These are phyloP conservation scores for Pteria penguin DNA, from an alignment of 2,888 invertebrate genomes.

Conservation along the genomic window DNA sequence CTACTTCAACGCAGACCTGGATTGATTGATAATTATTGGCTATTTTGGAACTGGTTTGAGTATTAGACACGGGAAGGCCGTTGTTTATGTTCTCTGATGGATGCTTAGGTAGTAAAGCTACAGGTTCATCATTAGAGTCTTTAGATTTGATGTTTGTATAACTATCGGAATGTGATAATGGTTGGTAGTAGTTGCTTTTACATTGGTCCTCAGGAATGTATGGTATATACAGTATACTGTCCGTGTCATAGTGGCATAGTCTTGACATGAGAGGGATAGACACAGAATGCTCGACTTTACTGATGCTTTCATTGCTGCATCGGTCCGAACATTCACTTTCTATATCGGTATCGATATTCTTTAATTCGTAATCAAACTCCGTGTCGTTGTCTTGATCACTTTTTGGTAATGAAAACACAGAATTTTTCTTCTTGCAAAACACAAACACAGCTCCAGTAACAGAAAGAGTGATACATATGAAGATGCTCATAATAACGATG, in stretches of 20 bases:
- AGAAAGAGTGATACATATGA: conserved; percentile 71
- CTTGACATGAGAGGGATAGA: conserved; percentile 47
- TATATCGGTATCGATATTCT: conserved; percentile 67
- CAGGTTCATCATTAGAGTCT: neutral
- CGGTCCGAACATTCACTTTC: conserved; percentile 35
- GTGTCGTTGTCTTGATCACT: conserved; percentile 66
- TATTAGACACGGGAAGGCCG: conserved; percentile 12
- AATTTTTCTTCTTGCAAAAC: conserved; percentile 77
- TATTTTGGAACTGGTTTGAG: conserved; percentile 17
- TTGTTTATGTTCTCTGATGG: too few relatives aligned
- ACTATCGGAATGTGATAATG: conserved; percentile 29
- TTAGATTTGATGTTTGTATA: neutral
- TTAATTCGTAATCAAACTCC: conserved; percentile 74
- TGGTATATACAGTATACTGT: conserved; percentile 4
- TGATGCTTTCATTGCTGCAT: conserved; percentile 9
- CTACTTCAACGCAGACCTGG: conserved; percentile 44
- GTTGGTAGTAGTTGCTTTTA: neutral
- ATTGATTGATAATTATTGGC: conserved; percentile 44
- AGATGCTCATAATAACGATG: conserved; percentile 70
- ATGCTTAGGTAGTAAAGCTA: too few relatives aligned
- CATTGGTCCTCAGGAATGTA: neutral
- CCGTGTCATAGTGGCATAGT: conserved; percentile 2
- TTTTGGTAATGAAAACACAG: conserved; percentile 74
- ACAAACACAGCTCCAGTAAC: conserved; percentile 71
- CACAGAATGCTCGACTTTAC: conserved; percentile 34